phyloP scores from a whole-genome alignment of 2,797 vertebrate genomes.

The Gouania willdenowi region DNA sequence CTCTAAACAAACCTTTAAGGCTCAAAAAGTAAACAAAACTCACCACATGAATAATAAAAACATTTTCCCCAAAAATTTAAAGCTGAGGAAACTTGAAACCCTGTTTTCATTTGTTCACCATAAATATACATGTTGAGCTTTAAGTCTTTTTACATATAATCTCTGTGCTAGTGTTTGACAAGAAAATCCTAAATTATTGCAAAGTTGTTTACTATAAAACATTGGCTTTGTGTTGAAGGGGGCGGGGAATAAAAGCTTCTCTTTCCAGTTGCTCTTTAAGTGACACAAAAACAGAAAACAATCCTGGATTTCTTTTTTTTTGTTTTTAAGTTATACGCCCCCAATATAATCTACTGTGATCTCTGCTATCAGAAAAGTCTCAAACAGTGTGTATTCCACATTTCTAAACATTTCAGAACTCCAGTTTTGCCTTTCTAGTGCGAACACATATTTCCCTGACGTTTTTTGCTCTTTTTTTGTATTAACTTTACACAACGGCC shows the following conservation, averaged over 20 bases:
- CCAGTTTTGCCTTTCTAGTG: conserved; percentile 68
- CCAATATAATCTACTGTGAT: conserved; percentile 63
- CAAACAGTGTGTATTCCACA: conserved; percentile 60
- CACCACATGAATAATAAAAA: conserved; percentile 90
- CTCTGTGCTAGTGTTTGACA: conserved; percentile 98
- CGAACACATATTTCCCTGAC: conserved; percentile 81
- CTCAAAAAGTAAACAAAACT: conserved; percentile 88
- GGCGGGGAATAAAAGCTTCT: conserved; percentile 77
- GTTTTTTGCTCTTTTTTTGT: conserved; percentile 35
- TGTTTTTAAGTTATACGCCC: conserved; percentile 8
- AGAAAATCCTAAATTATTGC: conserved; percentile 86
- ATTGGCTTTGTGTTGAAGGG: conserved; percentile 76
- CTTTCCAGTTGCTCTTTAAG: conserved; percentile 67
- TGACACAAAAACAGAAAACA: conserved; percentile 54
- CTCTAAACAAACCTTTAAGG: conserved; percentile 99
- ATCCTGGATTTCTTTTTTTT: conserved; percentile 38
- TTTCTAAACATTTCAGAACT: conserved; percentile 65
- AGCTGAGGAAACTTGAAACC: conserved; percentile 97
- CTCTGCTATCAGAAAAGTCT: conserved; percentile 56
- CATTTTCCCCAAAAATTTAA: conserved; percentile 95
- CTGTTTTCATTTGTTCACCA: conserved; percentile 86
- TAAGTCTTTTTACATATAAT: conserved; percentile 84
- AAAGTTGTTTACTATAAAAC: conserved; percentile 89
- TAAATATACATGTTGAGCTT: conserved; percentile 79
- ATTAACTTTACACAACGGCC: conserved; percentile 58